Base-by-base conservation (phyloP, 2,113 vertebrate genomes). In the Diadophis punctatus region DNA sequence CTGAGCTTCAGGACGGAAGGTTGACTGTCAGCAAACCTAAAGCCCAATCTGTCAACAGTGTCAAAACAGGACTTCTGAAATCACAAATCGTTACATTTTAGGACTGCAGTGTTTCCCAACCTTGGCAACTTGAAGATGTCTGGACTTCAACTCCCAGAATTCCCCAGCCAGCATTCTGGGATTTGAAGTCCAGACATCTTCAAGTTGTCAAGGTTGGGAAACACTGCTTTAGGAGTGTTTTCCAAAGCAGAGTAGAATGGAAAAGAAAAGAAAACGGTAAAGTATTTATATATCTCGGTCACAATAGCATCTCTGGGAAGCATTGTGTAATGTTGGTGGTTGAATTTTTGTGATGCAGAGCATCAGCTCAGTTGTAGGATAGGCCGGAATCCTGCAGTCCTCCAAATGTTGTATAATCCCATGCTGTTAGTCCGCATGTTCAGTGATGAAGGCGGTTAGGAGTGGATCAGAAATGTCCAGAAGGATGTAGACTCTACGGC, bases 21-120 rank as follows among this genome's bases (percentile, higher is more conserved):
- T 93, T 96, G 93, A 93, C 96, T 97, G 89, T 51, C 30, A 20
- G 30, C 93, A 96, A 60, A 58, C 12, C 6, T 84, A n/a, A 20
- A 94, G 89, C 25, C 93, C 94, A 92, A 95, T 89, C 80, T 91
- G 43, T 51, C 95, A 97, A 94, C n/a, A 52, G 27, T 92, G 88
- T 93, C 43, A 91, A 91, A 93, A 63, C 51, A 96, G 94, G 95
- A 92, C 63, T 91, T 30, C 14, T 8, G 85, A 90, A 90, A 91
- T 55, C 46, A 30, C 56, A 90, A 39, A 94, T 95, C 34, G 58
- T 93, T 93, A 92, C 93, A 88, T 5, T 46, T 3, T 46, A 46
- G 46, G 46, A n/a, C n/a, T n/a, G n/a, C n/a, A n/a, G n/a, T n/a
- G n/a, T n/a, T n/a, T n/a, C n/a, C n/a, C n/a, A n/a, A n/a, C n/a